Conservation (phyloP, 2,888 invertebrate genomes). For the Metopia argyrocephala region DNA sequence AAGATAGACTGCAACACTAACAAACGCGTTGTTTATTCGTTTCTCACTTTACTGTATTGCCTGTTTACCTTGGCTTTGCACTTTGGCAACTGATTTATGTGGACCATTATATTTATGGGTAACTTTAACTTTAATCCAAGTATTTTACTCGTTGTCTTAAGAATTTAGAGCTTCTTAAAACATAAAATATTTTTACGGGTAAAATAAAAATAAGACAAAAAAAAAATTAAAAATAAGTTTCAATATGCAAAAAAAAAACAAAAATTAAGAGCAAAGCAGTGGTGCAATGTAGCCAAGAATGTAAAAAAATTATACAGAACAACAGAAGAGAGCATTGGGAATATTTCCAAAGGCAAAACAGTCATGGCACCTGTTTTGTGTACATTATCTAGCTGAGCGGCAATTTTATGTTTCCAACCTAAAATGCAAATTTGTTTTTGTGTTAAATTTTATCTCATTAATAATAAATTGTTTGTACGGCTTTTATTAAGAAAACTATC, state of each 20-base stretch:
- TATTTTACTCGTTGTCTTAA: conserved; percentile 66
- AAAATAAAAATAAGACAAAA: too few species aligned
- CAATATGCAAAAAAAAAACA: conserved; percentile 33
- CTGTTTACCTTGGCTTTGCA: conserved; percentile 49
- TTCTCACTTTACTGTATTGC: background rate
- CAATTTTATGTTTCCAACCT: too few species aligned
- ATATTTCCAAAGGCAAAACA: background rate
- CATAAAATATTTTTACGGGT: conserved; percentile 30
- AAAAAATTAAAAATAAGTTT: background rate
- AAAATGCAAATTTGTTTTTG: too few species aligned
- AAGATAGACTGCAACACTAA: conserved; percentile 17
- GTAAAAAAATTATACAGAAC: conserved; percentile 2
- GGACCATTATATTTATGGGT: conserved; percentile 69
- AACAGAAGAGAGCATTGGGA: background rate
- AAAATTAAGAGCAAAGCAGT: conserved; percentile 29
- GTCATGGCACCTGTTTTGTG: conserved; percentile 28
- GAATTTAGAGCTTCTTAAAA: conserved; percentile 59
- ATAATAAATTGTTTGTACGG: too few species aligned
- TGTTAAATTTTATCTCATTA: too few species aligned
- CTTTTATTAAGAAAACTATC: too few species aligned
- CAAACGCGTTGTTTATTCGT: conserved; percentile 26
- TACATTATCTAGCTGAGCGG: too few species aligned
- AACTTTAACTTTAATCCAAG: conserved; percentile 69
- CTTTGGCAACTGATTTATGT: conserved; percentile 68
- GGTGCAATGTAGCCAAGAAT: conserved; percentile 39